These are phyloP conservation scores for Stichopus horrens DNA, from an alignment of 53 echinoderm and acorn worm species.

Conservation along the genomic window DNA sequence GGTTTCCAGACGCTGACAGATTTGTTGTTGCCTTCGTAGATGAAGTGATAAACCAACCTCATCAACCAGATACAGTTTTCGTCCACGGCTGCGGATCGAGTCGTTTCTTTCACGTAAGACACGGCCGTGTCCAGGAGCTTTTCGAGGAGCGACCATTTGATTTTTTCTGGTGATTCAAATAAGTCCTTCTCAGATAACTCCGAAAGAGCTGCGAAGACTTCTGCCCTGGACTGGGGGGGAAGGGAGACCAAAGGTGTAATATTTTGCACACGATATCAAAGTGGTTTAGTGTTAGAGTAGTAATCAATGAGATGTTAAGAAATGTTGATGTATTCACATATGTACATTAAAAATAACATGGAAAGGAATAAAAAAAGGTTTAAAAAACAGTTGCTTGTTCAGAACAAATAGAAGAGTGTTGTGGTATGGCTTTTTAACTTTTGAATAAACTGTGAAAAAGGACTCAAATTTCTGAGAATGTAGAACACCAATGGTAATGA, in stretches of 20 bases:
- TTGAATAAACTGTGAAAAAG: no score
- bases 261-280: not conserved
- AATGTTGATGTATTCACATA: no score
- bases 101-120: conserved; percentile 41
- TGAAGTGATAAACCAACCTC: conserved; percentile 83
- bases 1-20: not conserved
- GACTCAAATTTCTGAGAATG: no score
- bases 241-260: not conserved
- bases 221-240: conserved; percentile 72
- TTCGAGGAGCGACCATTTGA: conserved; percentile 84
- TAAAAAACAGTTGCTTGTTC: no score
- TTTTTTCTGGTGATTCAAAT: conserved; percentile 65
- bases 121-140: conserved; percentile 85
- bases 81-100: conserved; percentile 50
- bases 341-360: no score
- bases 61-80: conserved; percentile 92
- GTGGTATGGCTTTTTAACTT: no score
- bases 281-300: no score
- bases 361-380: no score
- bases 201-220: conserved; percentile 77
- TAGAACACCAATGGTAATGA: no score
- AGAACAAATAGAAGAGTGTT: no score
- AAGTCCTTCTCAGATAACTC: conserved; percentile 68
- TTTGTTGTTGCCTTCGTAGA: conserved; percentile 59
- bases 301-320: no score